phyloP scores from a whole-genome alignment of 1,140 invertebrate species.

The Manduca sexta region DNA sequence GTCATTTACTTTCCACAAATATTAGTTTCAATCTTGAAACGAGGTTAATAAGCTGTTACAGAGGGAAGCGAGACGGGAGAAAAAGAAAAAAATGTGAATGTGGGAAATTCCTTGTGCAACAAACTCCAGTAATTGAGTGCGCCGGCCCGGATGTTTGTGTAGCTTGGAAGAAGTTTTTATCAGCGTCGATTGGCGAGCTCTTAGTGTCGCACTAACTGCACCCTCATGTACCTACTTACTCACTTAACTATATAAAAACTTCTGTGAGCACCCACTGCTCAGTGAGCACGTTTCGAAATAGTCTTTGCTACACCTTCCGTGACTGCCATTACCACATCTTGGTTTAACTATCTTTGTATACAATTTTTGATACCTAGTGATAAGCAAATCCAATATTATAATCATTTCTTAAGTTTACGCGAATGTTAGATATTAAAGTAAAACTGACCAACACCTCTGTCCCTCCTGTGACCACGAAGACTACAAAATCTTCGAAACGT shows the following conservation, averaged over 20 bases:
- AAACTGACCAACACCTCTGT: too few relatives aligned
- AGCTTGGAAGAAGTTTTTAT: conserved; percentile 42
- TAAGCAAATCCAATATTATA: too few relatives aligned
- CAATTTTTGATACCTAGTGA: too few relatives aligned
- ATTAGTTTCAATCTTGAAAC: conserved; percentile 18
- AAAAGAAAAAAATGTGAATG: conserved; percentile 33
- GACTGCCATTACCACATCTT: not conserved
- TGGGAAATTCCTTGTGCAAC: conserved; percentile 41
- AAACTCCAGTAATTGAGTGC: conserved; percentile 52
- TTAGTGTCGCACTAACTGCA: conserved; percentile 37
- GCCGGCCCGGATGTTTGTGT: conserved; percentile 40
- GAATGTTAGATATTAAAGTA: too few relatives aligned
- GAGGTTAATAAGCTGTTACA: conserved; percentile 32
- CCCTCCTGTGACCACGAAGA: too few relatives aligned
- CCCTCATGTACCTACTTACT: conserved; percentile 8
- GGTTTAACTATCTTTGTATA: too few relatives aligned
- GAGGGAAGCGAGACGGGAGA: conserved; percentile 25
- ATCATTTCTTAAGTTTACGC: too few relatives aligned
- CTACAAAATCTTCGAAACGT: too few relatives aligned
- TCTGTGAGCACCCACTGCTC: not conserved
- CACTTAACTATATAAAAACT: not conserved
- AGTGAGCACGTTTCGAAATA: not conserved
- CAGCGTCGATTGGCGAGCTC: conserved; percentile 35
- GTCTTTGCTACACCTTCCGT: not conserved
- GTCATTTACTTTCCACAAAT: conserved; percentile 13